Conservation (phyloP, 2,797 vertebrate species). For the Neosalanx taihuensis region DNA sequence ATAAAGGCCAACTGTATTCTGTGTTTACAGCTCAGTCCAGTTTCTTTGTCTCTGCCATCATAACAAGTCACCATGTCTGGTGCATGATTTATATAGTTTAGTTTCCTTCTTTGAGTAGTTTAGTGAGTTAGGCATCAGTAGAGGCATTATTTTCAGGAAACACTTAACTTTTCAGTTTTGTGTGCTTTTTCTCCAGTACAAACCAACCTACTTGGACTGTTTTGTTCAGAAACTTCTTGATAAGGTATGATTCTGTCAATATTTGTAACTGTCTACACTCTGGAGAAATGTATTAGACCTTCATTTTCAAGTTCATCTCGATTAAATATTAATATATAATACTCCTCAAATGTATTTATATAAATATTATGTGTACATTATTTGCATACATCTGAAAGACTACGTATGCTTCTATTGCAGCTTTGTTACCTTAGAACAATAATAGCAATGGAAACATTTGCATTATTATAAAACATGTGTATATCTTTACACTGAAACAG, state of each 20-base stretch:
- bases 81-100: slow-evolving; percentile 14
- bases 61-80: slow-evolving; percentile 53
- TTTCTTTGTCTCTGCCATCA: slow-evolving; percentile 60
- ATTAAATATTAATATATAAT: too few relatives aligned
- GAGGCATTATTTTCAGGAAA: slow-evolving; percentile 13
- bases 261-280: background rate
- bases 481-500: too few relatives aligned
- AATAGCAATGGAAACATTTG: too few relatives aligned
- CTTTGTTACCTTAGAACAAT: too few relatives aligned
- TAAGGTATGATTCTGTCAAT: slow-evolving; percentile 48
- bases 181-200: slow-evolving; percentile 17
- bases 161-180: slow-evolving; percentile 20
- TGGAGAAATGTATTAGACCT: too few relatives aligned
- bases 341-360: too few relatives aligned
- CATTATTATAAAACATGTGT: too few relatives aligned
- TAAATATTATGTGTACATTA: too few relatives aligned
- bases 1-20: slow-evolving; percentile 57
- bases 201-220: slow-evolving; percentile 29
- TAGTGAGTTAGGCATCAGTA: background rate
- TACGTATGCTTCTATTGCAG: too few relatives aligned
- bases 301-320: too few relatives aligned
- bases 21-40: slow-evolving; percentile 65
- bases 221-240: slow-evolving; percentile 38
- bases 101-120: slow-evolving; percentile 31
- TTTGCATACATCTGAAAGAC: too few relatives aligned